A percentile compares a stretch with the other conserved stretches of the same genome.
phyloP scores from a whole-genome alignment of 1,140 invertebrate species.

The Monomorium pharaonis region DNA sequence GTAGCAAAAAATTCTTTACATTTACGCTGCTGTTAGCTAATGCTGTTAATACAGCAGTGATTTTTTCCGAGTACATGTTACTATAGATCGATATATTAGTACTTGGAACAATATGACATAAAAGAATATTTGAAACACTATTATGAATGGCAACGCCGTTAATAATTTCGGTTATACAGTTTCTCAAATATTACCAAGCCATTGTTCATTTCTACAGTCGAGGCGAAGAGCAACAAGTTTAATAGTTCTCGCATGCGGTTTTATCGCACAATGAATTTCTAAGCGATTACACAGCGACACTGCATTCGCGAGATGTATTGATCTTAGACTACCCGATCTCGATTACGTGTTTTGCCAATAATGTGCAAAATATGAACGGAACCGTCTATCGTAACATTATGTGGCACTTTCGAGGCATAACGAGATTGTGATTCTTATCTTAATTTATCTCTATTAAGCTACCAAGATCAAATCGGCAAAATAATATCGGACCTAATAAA shows the following conservation, averaged over 20 bases:
- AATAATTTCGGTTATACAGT: neutral
- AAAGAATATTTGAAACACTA: neutral
- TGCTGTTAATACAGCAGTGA: too few relatives aligned
- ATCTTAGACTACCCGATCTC: conserved; percentile 20
- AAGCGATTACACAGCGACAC: conserved; percentile 40
- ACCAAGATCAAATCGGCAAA: too few relatives aligned
- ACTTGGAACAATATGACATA: neutral
- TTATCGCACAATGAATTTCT: conserved; percentile 58
- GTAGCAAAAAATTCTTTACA: too few relatives aligned
- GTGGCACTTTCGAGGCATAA: neutral
- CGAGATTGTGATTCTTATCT: conserved; percentile 2
- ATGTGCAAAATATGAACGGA: conserved; percentile 22
- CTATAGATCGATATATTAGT: neutral
- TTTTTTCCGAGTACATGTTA: neutral
- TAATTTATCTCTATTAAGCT: neutral
- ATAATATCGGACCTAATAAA: too few relatives aligned
- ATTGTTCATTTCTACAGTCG: conserved; percentile 45
- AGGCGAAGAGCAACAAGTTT: conserved; percentile 56
- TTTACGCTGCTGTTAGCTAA: too few relatives aligned
- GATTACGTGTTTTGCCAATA: conserved; percentile 39
- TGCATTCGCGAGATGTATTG: conserved; percentile 19
- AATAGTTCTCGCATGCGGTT: conserved; percentile 57
- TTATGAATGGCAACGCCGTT: neutral
- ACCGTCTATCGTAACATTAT: neutral
- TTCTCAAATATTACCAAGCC: conserved; percentile 45